phyloP scores from a whole-genome alignment of 2,113 vertebrate genomes.

The Eublepharis macularius region DNA sequence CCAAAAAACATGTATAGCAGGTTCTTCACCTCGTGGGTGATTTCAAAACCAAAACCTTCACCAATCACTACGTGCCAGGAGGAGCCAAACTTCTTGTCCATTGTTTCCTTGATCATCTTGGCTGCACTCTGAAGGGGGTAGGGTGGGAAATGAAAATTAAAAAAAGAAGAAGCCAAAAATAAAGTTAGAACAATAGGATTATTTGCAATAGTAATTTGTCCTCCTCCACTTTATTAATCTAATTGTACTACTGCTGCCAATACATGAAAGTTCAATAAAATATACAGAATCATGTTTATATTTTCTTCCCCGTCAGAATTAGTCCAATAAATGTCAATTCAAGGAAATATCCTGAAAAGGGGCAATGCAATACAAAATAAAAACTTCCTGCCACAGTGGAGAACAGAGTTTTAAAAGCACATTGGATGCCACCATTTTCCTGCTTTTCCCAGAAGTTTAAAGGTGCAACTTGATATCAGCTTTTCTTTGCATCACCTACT shows the following conservation, averaged over 20 bases:
- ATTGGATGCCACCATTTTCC: too few species aligned
- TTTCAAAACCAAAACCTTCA: slow-evolving; percentile 95
- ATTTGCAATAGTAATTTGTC: neutral
- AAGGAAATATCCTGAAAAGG: slow-evolving; percentile 5
- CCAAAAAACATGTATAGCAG: slow-evolving; percentile 98
- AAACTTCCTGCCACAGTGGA: neutral
- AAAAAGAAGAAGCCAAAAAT: neutral
- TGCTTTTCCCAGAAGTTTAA: too few species aligned
- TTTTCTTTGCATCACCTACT: too few species aligned
- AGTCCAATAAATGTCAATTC: slow-evolving; percentile 14
- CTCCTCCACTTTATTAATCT: neutral
- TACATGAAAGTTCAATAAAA: neutral
- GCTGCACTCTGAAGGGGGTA: slow-evolving; percentile 85
- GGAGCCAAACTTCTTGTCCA: slow-evolving; percentile 99
- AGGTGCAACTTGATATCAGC: too few species aligned
- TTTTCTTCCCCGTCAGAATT: neutral
- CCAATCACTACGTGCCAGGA: slow-evolving; percentile 99
- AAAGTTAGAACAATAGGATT: neutral
- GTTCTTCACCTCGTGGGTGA: slow-evolving; percentile 96
- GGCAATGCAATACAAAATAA: neutral
- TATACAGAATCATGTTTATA: slow-evolving; percentile 14
- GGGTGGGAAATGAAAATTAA: neutral
- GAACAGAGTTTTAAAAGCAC: neutral
- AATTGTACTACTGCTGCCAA: neutral
- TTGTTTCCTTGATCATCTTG: slow-evolving; percentile 98